A percentile compares a stretch with the other conserved stretches of the same genome.
phyloP scores from a whole-genome alignment of 2,797 vertebrate genomes.

The Aulostomus chinensis region DNA sequence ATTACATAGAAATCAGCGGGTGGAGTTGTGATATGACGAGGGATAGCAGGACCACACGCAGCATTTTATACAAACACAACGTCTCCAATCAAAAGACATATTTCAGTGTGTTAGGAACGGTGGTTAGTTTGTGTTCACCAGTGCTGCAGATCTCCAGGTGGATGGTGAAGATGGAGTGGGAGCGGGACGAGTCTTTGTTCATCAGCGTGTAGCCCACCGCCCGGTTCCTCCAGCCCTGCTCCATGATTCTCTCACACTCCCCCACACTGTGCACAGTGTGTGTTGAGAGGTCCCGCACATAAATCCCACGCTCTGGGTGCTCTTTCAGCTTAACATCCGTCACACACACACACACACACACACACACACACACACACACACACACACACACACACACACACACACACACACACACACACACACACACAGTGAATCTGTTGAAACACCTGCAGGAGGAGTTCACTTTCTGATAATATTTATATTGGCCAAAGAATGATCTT shows the following conservation, averaged over 20 bases:
- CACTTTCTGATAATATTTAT: no score
- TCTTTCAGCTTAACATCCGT: slow-evolving; percentile 85
- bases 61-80: no score
- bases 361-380: slow-evolving; percentile 12
- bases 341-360: slow-evolving; percentile 12
- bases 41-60: neutral
- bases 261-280: slow-evolving; percentile 84
- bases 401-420: neutral
- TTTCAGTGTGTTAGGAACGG: no score
- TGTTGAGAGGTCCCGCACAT: slow-evolving; percentile 87
- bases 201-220: slow-evolving; percentile 88
- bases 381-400: slow-evolving; percentile 12
- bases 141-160: slow-evolving; percentile 86
- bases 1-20: no score
- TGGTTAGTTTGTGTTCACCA: slow-evolving; percentile 62
- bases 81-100: no score
- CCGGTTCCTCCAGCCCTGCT: slow-evolving; percentile 86
- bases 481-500: no score
- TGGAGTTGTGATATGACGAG: no score
- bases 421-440: neutral
- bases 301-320: slow-evolving; percentile 86
- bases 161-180: slow-evolving; percentile 91
- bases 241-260: slow-evolving; percentile 87
- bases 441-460: no score
- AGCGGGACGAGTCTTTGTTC: slow-evolving; percentile 92